A percentile compares a stretch with the other conserved stretches of the same genome.
Conservation (phyloP, 2,888 invertebrate species). For the Steinernema carpocapsae region DNA sequence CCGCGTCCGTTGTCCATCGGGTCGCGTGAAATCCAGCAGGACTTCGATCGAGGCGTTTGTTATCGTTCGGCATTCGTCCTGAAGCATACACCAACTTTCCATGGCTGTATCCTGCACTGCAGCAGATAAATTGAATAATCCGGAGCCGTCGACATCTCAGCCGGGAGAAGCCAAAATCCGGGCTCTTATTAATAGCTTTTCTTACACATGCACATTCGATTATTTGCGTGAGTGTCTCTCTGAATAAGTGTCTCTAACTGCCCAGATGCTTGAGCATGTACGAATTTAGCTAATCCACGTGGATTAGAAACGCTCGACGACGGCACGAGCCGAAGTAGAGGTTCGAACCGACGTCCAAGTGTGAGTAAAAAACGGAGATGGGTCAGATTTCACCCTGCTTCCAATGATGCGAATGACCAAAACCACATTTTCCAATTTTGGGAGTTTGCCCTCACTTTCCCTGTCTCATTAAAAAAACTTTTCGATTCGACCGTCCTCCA, state of each 20-base stretch:
- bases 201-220: constrained; percentile 13
- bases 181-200: constrained; percentile 23
- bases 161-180: constrained; percentile 20
- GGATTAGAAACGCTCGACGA: constrained; percentile 23
- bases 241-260: constrained; percentile 31
- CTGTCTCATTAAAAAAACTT: too few relatives aligned
- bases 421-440: too few relatives aligned
- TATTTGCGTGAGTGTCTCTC: constrained; percentile 31
- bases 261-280: constrained; percentile 20
- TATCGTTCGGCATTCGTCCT: constrained; percentile 28
- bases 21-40: constrained; percentile 63
- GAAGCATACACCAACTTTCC: constrained; percentile 19
- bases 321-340: background rate
- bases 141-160: background rate
- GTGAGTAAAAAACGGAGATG: too few relatives aligned
- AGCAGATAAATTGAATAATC: constrained; percentile 26
- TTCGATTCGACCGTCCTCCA: too few relatives aligned
- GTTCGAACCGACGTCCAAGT: background rate
- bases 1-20: constrained; percentile 65
- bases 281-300: constrained; percentile 28
- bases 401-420: too few relatives aligned
- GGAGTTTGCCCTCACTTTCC: too few relatives aligned
- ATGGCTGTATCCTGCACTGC: constrained; percentile 9
- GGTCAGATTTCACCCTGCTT: too few relatives aligned
- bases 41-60: constrained; percentile 46